Percentiles rank a stretch among this genome's conserved stretches.
These are phyloP conservation scores for Sisor rabdophorus DNA, from an alignment of 2,113 vertebrate genomes.

Conservation along the genomic window DNA sequence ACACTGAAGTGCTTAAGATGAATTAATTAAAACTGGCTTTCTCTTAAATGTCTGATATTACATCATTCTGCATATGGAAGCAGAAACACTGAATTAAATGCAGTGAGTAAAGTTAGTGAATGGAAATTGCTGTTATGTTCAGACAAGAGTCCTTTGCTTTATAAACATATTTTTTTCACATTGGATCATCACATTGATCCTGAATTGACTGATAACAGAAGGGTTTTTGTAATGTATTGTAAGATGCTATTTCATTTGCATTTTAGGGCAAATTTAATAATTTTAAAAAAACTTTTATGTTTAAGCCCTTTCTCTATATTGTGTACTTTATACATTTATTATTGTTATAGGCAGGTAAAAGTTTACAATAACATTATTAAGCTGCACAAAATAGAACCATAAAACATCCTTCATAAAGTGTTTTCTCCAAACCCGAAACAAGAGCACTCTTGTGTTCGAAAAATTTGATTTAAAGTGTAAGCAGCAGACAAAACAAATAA, in stretches of 20 bases:
- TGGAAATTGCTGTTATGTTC: constrained; percentile 3
- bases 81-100: neutral
- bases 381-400: neutral
- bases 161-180: neutral
- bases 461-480: constrained; percentile 7
- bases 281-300: neutral
- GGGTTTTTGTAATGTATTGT: neutral
- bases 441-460: constrained; percentile 5
- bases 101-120: constrained; percentile 1
- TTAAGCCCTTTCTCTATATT: neutral
- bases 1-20: neutral
- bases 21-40: neutral
- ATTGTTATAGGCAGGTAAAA: neutral
- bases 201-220: neutral
- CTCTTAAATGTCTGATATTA: neutral
- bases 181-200: neutral
- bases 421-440: neutral
- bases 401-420: neutral
- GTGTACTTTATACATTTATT: constrained; percentile 18
- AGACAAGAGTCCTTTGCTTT: neutral
- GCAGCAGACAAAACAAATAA: constrained; percentile 7
- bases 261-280: neutral
- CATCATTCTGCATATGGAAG: constrained; percentile 3
- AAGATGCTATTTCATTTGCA: neutral
- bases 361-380: constrained; percentile 15